Percentiles rank a stretch among this genome's conserved stretches.
Evolutionary conservation across 2,888 invertebrate genomes (phyloP).

Genomic region (Acrobasis repandana): DNA sequence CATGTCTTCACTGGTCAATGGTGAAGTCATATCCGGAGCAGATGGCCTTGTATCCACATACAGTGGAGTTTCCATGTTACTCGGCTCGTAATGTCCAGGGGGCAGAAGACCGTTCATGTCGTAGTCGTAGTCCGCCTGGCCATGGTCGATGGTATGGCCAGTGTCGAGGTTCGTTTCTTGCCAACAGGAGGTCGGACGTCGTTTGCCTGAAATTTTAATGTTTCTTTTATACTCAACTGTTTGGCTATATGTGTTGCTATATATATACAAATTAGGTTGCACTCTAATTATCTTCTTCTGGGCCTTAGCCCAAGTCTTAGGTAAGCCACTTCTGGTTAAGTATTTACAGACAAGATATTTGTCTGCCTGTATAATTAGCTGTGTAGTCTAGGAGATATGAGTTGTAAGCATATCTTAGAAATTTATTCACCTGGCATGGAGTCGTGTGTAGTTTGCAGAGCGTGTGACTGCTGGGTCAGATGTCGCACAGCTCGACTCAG

Average conservation of each 20-base stretch:
- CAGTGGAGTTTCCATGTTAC: slow-evolving; percentile 81
- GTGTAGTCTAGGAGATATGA: no score
- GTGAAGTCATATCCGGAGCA: slow-evolving; percentile 60
- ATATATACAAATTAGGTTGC: no score
- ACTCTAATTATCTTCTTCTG: no score
- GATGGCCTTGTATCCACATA: slow-evolving; percentile 86
- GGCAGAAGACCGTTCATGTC: slow-evolving; percentile 51
- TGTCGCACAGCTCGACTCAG: slow-evolving; percentile 93
- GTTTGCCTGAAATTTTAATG: slow-evolving; percentile 47
- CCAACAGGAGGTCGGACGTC: slow-evolving; percentile 88
- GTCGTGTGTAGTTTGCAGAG: slow-evolving; percentile 76
- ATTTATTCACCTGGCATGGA: slow-evolving; percentile 55
- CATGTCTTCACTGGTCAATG: slow-evolving; percentile 70
- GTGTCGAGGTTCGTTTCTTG: slow-evolving; percentile 95
- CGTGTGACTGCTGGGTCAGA: slow-evolving; percentile 91
- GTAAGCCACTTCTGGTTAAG: no score
- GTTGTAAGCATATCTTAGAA: no score
- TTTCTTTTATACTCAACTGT: slow-evolving; percentile 44
- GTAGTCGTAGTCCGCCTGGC: slow-evolving; percentile 72
- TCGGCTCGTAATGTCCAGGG: slow-evolving; percentile 60
- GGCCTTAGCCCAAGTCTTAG: no score
- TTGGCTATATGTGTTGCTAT: no score
- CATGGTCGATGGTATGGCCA: slow-evolving; percentile 89
- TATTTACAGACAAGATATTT: no score
- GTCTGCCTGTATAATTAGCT: no score